These are phyloP conservation scores for Anastatus disparis DNA, from an alignment of 1,140 invertebrate genomes.

Conservation along the genomic window DNA sequence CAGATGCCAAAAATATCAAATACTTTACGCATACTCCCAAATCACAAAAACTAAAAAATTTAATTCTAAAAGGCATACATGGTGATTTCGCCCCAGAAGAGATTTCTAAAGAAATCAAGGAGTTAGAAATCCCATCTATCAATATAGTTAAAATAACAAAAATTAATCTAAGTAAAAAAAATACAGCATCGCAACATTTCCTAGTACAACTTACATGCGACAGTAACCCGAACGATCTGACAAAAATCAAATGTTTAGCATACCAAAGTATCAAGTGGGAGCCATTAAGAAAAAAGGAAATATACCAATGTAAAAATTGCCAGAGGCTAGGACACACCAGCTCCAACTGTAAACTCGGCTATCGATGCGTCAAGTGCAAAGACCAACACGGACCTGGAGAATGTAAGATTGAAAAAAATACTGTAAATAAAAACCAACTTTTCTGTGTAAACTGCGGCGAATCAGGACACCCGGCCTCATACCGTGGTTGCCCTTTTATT, in stretches of 20 bases:
- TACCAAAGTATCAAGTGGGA: constrained; percentile 39
- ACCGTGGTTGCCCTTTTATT: constrained; percentile 34
- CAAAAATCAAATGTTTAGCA: not conserved
- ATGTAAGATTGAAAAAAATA: not conserved
- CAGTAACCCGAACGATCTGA: not conserved
- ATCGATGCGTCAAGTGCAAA: constrained; percentile 37
- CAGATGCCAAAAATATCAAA: not conserved
- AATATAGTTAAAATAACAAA: not conserved
- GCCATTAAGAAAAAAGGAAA: constrained; percentile 10
- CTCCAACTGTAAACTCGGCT: constrained; percentile 4
- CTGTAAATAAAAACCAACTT: not conserved
- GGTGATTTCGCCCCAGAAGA: not conserved
- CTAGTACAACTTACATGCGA: not conserved
- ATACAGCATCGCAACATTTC: not conserved
- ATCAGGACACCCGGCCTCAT: constrained; percentile 29
- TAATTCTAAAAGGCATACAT: not conserved
- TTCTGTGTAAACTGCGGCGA: constrained; percentile 34
- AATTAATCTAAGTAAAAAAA: not conserved
- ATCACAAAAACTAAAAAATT: not conserved
- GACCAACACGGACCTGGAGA: constrained; percentile 15
- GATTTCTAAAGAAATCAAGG: not conserved
- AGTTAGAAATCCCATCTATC: not conserved
- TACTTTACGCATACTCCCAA: constrained; percentile 11
- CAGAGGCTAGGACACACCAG: constrained; percentile 37
- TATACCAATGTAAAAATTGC: constrained; percentile 40